A percentile compares a stretch with the other conserved stretches of the same genome.
Evolutionary conservation across 2,888 invertebrate genomes (phyloP).

Genomic region (Acrobasis consociella): DNA sequence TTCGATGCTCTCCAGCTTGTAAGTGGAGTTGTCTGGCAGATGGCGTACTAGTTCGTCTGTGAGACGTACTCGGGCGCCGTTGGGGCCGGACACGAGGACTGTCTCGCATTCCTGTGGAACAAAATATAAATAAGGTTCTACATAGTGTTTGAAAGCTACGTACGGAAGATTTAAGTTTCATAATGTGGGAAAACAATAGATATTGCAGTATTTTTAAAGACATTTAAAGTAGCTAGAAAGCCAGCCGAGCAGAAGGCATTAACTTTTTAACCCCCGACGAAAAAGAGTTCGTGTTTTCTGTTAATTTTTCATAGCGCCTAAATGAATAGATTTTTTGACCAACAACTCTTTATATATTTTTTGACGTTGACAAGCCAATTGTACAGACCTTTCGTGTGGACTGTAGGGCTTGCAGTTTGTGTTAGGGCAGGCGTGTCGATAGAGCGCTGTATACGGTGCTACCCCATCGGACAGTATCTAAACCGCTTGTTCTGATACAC

Average conservation of each 20-base stretch:
- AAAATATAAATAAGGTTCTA: conserved; percentile 40
- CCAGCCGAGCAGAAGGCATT: too few relatives aligned
- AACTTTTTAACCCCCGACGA: too few relatives aligned
- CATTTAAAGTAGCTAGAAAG: too few relatives aligned
- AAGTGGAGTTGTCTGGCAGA: conserved; percentile 85
- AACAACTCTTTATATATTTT: too few relatives aligned
- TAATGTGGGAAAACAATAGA: too few relatives aligned
- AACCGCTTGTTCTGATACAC: too few relatives aligned
- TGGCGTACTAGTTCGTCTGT: conserved; percentile 93
- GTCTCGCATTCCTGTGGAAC: conserved; percentile 80
- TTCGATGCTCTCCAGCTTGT: conserved; percentile 59
- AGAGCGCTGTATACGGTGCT: conserved; percentile 88
- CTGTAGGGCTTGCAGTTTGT: conserved; percentile 85
- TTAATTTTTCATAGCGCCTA: too few relatives aligned
- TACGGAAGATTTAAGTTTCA: too few relatives aligned
- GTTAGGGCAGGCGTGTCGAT: conserved; percentile 85
- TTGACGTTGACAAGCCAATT: too few relatives aligned
- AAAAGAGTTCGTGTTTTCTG: too few relatives aligned
- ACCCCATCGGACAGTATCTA: conserved; percentile 77
- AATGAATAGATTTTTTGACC: too few relatives aligned
- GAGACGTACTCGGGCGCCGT: conserved; percentile 91
- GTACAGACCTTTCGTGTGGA: conserved; percentile 42
- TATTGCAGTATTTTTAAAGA: too few relatives aligned
- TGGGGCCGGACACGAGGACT: conserved; percentile 90
- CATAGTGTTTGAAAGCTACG: neutral